A percentile compares a stretch with the other conserved stretches of the same genome.
Evolutionary conservation across 2,888 invertebrate genomes (phyloP).

Genomic region (Nowickia ferox): DNA sequence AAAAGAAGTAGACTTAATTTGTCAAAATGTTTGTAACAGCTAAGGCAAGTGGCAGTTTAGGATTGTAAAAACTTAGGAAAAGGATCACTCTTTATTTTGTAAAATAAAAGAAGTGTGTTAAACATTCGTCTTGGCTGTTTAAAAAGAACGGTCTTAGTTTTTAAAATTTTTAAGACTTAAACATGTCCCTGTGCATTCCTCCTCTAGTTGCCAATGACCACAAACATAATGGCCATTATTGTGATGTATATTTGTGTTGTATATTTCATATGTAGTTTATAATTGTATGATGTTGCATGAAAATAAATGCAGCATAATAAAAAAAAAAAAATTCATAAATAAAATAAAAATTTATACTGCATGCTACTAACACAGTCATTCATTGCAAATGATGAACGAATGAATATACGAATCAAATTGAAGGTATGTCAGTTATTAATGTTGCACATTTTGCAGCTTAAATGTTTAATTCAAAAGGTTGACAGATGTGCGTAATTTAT

Average conservation of each 20-base stretch:
- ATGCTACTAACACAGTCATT: conserved; percentile 37
- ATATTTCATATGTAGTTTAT: conserved; percentile 49
- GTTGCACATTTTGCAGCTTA: conserved; percentile 83
- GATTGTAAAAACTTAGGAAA: too few species aligned
- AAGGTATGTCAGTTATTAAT: conserved; percentile 83
- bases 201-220: conserved; percentile 62
- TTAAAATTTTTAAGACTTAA: not conserved
- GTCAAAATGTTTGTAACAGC: conserved; percentile 16
- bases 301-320: conserved; percentile 39
- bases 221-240: conserved; percentile 56
- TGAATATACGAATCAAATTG: conserved; percentile 81
- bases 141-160: not conserved
- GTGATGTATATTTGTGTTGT: conserved; percentile 62
- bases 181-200: conserved; percentile 47
- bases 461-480: conserved; percentile 83
- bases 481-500: conserved; percentile 83
- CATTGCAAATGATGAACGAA: conserved; percentile 70
- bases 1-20: not conserved
- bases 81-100: not conserved
- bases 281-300: conserved; percentile 42
- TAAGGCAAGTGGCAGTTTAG: not conserved
- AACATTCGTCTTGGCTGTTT: not conserved
- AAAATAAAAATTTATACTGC: not conserved
- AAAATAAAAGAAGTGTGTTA: not conserved
- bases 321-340: not conserved